phyloP scores from a whole-genome alignment of 64 coral and sea anemone species.

The Montipora efflorescens region DNA sequence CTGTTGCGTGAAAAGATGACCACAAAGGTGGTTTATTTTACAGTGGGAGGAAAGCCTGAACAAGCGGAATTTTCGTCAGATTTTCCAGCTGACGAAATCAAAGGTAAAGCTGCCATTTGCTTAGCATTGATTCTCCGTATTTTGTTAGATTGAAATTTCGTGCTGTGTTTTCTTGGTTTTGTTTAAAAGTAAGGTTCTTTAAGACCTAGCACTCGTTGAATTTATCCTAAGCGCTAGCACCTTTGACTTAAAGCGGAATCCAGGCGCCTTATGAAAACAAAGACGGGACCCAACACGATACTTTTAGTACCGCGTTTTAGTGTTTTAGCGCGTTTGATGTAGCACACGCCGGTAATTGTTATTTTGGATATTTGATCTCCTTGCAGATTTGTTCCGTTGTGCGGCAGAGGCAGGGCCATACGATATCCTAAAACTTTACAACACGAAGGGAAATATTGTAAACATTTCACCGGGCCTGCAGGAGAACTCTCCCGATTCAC shows the following conservation, averaged over 20 bases:
- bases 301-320: no score
- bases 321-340: background rate
- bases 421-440: constrained; percentile 94
- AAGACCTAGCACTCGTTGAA: background rate
- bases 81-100: constrained; percentile 86
- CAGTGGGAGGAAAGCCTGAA: constrained; percentile 79
- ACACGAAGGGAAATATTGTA: constrained; percentile 92
- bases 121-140: background rate
- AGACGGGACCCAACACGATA: no score
- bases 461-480: constrained; percentile 80
- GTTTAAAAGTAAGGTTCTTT: background rate
- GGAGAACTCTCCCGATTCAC: constrained; percentile 81
- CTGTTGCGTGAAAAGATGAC: constrained; percentile 65
- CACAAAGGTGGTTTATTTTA: constrained; percentile 91
- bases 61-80: constrained; percentile 86
- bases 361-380: background rate
- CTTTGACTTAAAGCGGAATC: background rate
- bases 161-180: constrained; percentile 10
- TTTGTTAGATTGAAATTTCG: background rate
- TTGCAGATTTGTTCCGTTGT: constrained; percentile 85
- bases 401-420: constrained; percentile 90
- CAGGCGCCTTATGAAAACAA: no score
- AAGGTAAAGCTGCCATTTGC: constrained; percentile 63
- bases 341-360: background rate
- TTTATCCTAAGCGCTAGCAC: background rate